These are phyloP conservation scores for Synanthedon vespiformis DNA, from an alignment of 2,888 invertebrate species.

Conservation along the genomic window DNA sequence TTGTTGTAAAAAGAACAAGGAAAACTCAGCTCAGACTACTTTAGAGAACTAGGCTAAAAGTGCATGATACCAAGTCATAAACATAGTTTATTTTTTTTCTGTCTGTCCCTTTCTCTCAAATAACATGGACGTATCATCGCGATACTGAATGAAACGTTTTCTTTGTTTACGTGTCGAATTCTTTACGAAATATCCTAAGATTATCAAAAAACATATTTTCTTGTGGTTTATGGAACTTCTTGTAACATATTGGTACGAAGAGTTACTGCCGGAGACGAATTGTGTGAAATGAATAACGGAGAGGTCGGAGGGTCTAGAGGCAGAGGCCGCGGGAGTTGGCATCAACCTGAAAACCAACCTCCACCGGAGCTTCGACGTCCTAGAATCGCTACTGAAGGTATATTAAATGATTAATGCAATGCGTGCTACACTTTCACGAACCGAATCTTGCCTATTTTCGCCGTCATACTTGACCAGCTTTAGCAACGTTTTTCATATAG, in stretches of 20 bases:
- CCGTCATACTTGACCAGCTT: constrained; percentile 34
- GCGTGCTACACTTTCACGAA: constrained; percentile 25
- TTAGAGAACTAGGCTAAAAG: no score
- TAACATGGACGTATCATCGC: constrained; percentile 58
- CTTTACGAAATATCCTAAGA: constrained; percentile 16
- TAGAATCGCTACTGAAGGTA: constrained; percentile 46
- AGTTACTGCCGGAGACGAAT: constrained; percentile 21
- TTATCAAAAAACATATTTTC: constrained; percentile 11
- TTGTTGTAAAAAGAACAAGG: no score
- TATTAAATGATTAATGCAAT: constrained; percentile 6
- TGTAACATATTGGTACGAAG: constrained; percentile 22
- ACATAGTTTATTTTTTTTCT: constrained; percentile 3
- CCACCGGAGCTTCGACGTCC: constrained; percentile 62
- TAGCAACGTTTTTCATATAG: constrained; percentile 30
- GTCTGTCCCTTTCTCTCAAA: constrained; percentile 27
- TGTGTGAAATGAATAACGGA: constrained; percentile 65
- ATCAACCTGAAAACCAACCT: constrained; percentile 56
- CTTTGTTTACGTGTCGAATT: constrained; percentile 68
- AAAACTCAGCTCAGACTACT: no score
- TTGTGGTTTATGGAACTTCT: constrained; percentile 45
- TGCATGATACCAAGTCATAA: neutral
- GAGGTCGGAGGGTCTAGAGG: constrained; percentile 62
- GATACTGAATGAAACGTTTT: constrained; percentile 35
- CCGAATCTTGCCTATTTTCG: constrained; percentile 22
- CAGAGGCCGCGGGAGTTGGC: constrained; percentile 65